phyloP scores from a whole-genome alignment of 2,113 vertebrate genomes.

The Platysteira castanea region DNA sequence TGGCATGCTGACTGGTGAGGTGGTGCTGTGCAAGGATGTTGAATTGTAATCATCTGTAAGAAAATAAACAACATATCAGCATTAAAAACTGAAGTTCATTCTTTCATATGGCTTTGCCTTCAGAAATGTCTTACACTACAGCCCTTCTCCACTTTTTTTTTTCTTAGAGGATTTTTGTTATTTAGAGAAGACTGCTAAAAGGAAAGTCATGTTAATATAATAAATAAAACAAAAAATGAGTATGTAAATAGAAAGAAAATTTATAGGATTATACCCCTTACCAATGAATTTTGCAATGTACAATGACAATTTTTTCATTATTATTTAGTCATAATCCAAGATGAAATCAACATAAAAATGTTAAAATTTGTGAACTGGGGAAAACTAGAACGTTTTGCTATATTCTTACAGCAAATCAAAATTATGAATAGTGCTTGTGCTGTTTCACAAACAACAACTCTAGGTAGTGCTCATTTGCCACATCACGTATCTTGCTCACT shows the following conservation, averaged over 20 bases:
- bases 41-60: slow-evolving; percentile 53
- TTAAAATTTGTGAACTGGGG: background rate
- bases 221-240: background rate
- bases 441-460: background rate
- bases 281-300: background rate
- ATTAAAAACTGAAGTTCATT: background rate
- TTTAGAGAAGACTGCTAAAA: background rate
- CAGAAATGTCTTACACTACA: background rate
- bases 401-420: background rate
- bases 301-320: background rate
- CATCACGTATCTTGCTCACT: background rate
- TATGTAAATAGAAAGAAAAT: background rate
- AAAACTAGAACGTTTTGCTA: background rate
- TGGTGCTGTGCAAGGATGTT: background rate
- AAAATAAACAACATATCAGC: slow-evolving; percentile 58
- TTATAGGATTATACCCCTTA: background rate
- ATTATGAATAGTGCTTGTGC: background rate
- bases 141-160: background rate
- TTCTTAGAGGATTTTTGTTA: background rate
- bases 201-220: background rate
- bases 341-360: background rate
- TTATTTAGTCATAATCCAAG: background rate
- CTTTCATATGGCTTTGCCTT: background rate
- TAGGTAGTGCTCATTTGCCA: accelerated
- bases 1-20: slow-evolving; percentile 12